These are phyloP conservation scores for Butorides virescens DNA, from an alignment of 2,113 vertebrate species.

Conservation along the genomic window DNA sequence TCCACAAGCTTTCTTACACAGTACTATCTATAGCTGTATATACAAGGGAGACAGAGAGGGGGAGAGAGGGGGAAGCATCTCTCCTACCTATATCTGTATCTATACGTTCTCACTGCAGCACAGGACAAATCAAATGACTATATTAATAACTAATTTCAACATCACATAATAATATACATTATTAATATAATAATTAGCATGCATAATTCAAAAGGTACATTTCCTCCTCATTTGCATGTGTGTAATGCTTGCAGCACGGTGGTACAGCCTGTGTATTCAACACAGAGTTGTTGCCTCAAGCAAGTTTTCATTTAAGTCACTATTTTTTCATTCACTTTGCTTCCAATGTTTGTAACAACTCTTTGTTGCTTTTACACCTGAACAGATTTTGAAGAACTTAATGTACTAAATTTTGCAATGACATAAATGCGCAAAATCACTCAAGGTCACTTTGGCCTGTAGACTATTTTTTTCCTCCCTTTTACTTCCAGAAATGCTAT, in stretches of 20 bases:
- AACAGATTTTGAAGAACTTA: background rate
- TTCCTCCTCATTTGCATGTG: background rate
- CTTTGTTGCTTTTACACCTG: background rate
- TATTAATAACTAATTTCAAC: background rate
- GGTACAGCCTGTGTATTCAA: background rate
- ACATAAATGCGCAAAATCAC: background rate
- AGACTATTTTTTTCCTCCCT: background rate
- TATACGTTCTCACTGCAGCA: background rate
- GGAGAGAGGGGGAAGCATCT: background rate
- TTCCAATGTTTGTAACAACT: background rate
- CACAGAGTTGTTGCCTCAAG: background rate
- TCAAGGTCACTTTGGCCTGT: background rate
- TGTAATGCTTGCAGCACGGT: too few relatives aligned
- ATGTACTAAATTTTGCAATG: background rate
- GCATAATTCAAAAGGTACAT: background rate
- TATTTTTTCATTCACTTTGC: background rate
- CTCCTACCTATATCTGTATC: too few relatives aligned
- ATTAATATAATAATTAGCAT: background rate
- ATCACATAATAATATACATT: rapidly evolving
- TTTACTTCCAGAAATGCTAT: background rate
- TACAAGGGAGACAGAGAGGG: rapidly evolving
- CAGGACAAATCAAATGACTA: background rate
- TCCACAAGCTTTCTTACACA: background rate
- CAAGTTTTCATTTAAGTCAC: background rate
- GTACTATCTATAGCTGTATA: background rate